Conservation (phyloP, 2,113 vertebrate genomes). For the Vulpes ferrilata region DNA sequence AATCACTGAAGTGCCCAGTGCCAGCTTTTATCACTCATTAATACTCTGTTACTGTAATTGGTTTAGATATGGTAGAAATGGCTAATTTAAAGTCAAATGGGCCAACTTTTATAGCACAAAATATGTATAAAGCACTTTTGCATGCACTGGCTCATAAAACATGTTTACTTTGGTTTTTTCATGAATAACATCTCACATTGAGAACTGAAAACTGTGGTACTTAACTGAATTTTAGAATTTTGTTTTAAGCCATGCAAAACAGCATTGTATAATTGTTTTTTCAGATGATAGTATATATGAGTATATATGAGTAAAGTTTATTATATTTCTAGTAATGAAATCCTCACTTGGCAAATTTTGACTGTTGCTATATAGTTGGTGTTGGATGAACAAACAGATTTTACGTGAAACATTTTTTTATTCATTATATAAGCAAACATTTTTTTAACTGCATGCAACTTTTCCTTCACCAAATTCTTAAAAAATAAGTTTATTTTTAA, state of each 20-base stretch:
- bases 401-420: constrained; percentile 16
- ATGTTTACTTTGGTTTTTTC: constrained; percentile 67
- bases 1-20: not conserved
- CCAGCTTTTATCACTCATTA: constrained; percentile 36
- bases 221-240: constrained; percentile 73
- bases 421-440: not conserved
- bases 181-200: constrained; percentile 49
- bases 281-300: constrained; percentile 50
- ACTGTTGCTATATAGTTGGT: not conserved
- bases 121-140: constrained; percentile 39
- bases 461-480: constrained; percentile 57
- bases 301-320: constrained; percentile 37
- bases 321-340: constrained; percentile 67
- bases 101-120: not conserved
- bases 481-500: constrained; percentile 53
- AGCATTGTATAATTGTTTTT: constrained; percentile 48
- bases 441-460: not conserved
- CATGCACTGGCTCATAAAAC: constrained; percentile 32
- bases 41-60: constrained; percentile 4
- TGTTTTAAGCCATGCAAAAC: constrained; percentile 60
- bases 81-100: constrained; percentile 61
- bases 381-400: constrained; percentile 53
- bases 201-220: constrained; percentile 61
- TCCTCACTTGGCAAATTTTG: constrained; percentile 66
- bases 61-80: constrained; percentile 48